phyloP scores from a whole-genome alignment of 2,113 vertebrate species.

The Riparia riparia region DNA sequence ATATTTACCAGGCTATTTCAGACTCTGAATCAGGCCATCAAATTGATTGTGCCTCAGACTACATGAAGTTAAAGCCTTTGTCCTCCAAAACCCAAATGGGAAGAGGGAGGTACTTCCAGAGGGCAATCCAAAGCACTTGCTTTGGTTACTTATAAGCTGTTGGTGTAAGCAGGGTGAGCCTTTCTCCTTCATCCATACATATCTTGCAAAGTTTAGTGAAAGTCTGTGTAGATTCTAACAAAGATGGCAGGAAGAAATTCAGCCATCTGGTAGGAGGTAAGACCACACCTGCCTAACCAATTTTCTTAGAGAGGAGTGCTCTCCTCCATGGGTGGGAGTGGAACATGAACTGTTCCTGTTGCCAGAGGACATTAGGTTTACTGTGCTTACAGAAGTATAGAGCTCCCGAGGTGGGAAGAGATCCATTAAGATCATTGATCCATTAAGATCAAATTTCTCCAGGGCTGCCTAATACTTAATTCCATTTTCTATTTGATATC shows the following conservation, averaged over 20 bases:
- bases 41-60: not conserved
- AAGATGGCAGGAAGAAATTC: not conserved
- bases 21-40: not conserved
- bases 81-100: not conserved
- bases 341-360: rapidly evolving
- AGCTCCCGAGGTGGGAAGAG: not conserved
- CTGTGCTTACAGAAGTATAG: not conserved
- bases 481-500: not conserved
- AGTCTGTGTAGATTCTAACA: not conserved
- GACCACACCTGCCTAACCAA: not conserved
- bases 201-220: not conserved
- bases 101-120: not conserved
- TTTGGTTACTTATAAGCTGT: not conserved
- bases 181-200: rapidly evolving
- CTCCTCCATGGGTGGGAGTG: not conserved
- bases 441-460: not conserved
- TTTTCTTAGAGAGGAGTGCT: not conserved
- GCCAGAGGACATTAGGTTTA: not conserved
- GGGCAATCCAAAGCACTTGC: not conserved
- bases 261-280: not conserved
- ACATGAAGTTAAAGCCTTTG: not conserved
- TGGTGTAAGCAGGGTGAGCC: not conserved
- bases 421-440: not conserved
- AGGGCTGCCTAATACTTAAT: not conserved
- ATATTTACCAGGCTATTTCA: not conserved